Evolutionary conservation across 2,113 vertebrate species (phyloP).

Genomic region (Blennius ocellaris): DNA sequence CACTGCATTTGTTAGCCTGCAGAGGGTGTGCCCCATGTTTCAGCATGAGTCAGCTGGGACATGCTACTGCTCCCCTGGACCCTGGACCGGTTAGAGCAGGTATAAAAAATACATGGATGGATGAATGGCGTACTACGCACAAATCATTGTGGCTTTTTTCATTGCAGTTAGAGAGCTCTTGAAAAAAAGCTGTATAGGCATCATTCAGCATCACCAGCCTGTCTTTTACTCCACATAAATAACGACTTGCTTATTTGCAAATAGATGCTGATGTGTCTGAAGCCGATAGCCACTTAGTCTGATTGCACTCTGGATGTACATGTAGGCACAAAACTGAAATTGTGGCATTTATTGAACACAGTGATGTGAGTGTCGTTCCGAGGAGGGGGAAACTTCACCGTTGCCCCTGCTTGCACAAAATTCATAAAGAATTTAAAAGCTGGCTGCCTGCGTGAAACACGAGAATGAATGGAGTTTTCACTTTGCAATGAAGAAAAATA

Average conservation of each 20-base stretch:
- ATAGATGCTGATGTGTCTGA: constrained; percentile 25
- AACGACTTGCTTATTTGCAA: constrained; percentile 11
- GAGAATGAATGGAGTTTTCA: constrained; percentile 7
- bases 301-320: constrained; percentile 14
- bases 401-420: constrained; percentile 10
- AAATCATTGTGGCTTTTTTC: background rate
- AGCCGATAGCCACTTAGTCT: constrained; percentile 22
- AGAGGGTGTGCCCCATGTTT: no score
- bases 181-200: background rate
- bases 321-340: constrained; percentile 31
- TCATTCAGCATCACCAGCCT: constrained; percentile 17
- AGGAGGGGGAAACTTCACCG: constrained; percentile 24
- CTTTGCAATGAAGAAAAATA: background rate
- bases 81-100: no score
- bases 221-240: constrained; percentile 33
- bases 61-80: no score
- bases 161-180: background rate
- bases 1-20: background rate
- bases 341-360: constrained; percentile 16
- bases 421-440: constrained; percentile 61
- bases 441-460: constrained; percentile 14
- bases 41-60: no score
- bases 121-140: no score
- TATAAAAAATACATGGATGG: no score
- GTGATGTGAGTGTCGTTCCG: background rate